Evolutionary conservation across 2,888 invertebrate species (phyloP).

Genomic region (Pilophorus perplexus): DNA sequence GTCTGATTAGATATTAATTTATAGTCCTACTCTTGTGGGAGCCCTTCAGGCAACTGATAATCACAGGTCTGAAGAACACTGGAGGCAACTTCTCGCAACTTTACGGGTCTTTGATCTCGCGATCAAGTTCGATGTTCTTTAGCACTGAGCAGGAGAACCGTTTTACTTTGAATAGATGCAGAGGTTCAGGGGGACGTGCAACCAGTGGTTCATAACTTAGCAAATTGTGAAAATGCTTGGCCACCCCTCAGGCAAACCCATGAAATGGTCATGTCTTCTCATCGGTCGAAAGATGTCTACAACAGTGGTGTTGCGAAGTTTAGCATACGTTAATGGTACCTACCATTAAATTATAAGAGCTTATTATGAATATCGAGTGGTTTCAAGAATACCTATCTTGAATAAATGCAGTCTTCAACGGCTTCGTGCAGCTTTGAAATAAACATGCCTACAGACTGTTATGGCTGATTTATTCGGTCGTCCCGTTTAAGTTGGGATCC

Average conservation of each 20-base stretch:
- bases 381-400: too few species aligned
- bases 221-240: not conserved
- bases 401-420: too few species aligned
- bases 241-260: not conserved
- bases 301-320: too few species aligned
- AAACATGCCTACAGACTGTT: too few species aligned
- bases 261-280: too few species aligned
- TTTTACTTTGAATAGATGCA: constrained; percentile 15
- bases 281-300: too few species aligned
- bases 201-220: not conserved
- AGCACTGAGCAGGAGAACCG: constrained; percentile 9
- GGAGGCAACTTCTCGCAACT: constrained; percentile 23
- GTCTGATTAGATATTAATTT: constrained; percentile 25
- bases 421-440: too few species aligned
- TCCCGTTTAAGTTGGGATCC: too few species aligned
- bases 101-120: constrained; percentile 24
- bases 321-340: too few species aligned
- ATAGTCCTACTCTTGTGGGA: constrained; percentile 27
- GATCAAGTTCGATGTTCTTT: constrained; percentile 9
- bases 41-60: constrained; percentile 29
- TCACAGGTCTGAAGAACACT: constrained; percentile 25
- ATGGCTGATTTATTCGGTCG: too few species aligned
- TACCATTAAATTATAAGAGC: too few species aligned
- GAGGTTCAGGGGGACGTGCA: not conserved
- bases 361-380: too few species aligned